Conservation (phyloP, 1,140 invertebrate species). For the Tribolium castaneum region DNA sequence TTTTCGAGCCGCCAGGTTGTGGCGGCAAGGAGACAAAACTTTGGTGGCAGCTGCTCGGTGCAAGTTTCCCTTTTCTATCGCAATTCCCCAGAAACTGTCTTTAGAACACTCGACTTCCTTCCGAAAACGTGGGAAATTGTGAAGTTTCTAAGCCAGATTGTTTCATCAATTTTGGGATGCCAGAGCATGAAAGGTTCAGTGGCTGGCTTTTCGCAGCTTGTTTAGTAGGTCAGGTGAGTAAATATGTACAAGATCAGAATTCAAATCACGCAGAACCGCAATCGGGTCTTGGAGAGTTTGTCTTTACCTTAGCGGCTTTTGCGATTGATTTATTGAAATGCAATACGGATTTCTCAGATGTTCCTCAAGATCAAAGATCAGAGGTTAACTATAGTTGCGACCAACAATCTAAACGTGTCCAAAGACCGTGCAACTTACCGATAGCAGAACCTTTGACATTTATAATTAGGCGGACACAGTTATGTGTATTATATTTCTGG, state of each 20-base stretch:
- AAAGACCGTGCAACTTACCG: conserved; percentile 19
- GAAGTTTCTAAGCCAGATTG: background rate
- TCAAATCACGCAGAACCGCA: conserved; percentile 31
- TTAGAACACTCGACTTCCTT: background rate
- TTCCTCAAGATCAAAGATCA: conserved; percentile 21
- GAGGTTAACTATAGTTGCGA: conserved; percentile 24
- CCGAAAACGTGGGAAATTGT: background rate
- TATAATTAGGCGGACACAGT: conserved; percentile 18
- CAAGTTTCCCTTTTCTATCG: background rate
- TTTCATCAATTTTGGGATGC: background rate
- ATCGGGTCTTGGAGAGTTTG: conserved; percentile 31
- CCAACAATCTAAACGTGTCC: conserved; percentile 22
- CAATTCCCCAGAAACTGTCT: background rate
- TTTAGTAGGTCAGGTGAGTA: conserved; percentile 18
- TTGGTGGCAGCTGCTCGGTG: background rate
- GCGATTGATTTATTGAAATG: conserved; percentile 34
- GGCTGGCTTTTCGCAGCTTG: conserved; percentile 1
- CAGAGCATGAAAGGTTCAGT: background rate
- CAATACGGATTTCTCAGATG: conserved; percentile 31
- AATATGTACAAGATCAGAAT: conserved; percentile 17
- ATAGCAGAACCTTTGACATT: conserved; percentile 16
- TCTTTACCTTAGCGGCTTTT: conserved; percentile 27
- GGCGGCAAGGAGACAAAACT: background rate
- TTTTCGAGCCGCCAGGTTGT: too few species aligned
- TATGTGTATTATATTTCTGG: background rate